These are phyloP conservation scores for Pseudanteris insignis DNA, from an alignment of 2,888 invertebrate genomes.

Conservation along the genomic window DNA sequence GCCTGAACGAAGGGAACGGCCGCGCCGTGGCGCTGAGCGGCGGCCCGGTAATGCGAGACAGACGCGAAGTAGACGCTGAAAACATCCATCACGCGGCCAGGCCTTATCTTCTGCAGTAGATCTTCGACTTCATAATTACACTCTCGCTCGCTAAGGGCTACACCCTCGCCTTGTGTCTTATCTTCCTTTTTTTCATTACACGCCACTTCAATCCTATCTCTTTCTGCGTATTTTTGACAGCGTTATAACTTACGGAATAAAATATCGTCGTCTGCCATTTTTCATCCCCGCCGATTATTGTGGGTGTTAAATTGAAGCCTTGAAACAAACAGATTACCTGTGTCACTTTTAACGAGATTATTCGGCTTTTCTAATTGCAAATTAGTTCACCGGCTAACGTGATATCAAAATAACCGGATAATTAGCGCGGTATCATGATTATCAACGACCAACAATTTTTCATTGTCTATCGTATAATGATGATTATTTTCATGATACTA, in stretches of 20 bases:
- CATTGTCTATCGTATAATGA: too few species aligned
- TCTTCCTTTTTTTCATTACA: conserved; percentile 45
- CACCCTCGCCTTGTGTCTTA: conserved; percentile 44
- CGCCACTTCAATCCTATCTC: conserved; percentile 39
- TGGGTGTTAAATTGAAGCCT: conserved; percentile 25
- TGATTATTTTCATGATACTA: too few species aligned
- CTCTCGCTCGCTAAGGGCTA: conserved; percentile 54
- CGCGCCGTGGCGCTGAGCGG: conserved; percentile 37
- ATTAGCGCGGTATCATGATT: too few species aligned
- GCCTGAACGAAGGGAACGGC: conserved; percentile 38
- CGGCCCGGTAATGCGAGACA: conserved; percentile 60
- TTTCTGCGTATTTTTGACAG: conserved; percentile 41
- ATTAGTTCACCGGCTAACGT: conserved; percentile 1
- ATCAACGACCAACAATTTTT: too few species aligned
- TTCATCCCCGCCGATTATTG: conserved; percentile 30
- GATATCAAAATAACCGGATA: too few species aligned
- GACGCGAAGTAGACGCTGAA: conserved; percentile 65
- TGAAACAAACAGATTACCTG: conserved; percentile 28
- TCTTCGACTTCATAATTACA: conserved; percentile 66
- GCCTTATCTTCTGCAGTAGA: conserved; percentile 62
- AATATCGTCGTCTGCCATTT: conserved; percentile 38
- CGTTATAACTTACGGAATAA: conserved; percentile 37
- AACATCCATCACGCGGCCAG: conserved; percentile 65
- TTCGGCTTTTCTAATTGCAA: conserved; percentile 5
- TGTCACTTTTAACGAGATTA: conserved; percentile 21